Evolutionary conservation across 2,888 invertebrate genomes (phyloP), one percentile per base, ranked within the genome.

Genomic region (Drosophila longiperda): DNA sequence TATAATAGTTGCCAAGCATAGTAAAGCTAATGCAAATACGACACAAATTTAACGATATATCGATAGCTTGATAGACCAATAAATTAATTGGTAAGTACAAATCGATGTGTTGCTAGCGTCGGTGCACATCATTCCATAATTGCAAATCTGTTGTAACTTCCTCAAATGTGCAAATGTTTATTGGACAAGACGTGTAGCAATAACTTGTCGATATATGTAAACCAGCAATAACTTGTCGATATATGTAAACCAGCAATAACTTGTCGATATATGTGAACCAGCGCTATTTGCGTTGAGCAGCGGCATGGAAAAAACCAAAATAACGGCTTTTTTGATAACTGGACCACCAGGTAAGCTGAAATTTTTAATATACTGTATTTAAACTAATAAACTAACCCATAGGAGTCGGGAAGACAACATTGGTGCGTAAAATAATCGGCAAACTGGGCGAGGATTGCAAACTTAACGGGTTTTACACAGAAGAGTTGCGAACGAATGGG

Each of bases 321-420:
- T 66, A 63, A 75, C 58, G 50, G 20, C 55, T 32, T 34, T 84
- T 61, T 23, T 84, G 9, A 55, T 89, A 42, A 89, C 87, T 61
- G 89, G 84, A 17, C 66, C 48, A 4, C 76, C 84, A 57, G 89
- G 84, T 84, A 40, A 52, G 26, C 6, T 1, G 1, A 9, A 11
- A 7, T n/a, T 11, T n/a, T 0, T 32, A 34, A 2, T 33, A 2
- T 17, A 0, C 3, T 1, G 42, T 4, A 7, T 17, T 6, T 3
- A 1, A 40, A 36, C 26, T 32, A 8, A 26, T 20, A 9, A 6
- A 23, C 1, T 6, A 3, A 9, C 5, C 62, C 53, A 20, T 36
- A 94, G 96, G 96, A 49, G 93, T 95, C 66, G 96, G 96, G 1
- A 96, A 96, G 91, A 96, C 96, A 3, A 96, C 96, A 0, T 81